These are phyloP conservation scores for Vimba vimba DNA, from an alignment of 2,113 vertebrate genomes.

Conservation along the genomic window DNA sequence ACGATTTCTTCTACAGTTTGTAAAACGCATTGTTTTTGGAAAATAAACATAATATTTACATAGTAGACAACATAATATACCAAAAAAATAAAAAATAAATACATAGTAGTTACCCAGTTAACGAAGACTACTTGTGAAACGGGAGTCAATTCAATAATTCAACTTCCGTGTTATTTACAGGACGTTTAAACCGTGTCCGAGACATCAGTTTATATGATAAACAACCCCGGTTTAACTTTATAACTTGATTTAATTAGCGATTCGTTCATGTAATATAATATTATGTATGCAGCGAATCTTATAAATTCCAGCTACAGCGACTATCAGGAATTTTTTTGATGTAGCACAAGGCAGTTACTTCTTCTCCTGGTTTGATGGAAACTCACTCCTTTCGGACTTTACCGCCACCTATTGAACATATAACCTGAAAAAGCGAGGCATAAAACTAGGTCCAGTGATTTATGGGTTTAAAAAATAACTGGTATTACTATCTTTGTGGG, in stretches of 20 bases:
- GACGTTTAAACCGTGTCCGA: not conserved
- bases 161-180: not conserved
- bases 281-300: not conserved
- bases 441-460: no score
- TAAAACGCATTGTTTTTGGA: not conserved
- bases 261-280: not conserved
- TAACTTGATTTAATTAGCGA: not conserved
- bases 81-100: not conserved
- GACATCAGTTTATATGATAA: not conserved
- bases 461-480: no score
- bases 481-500: no score
- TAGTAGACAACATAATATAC: not conserved
- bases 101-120: not conserved
- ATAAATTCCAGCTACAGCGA: not conserved
- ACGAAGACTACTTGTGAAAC: not conserved
- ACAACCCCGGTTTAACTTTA: not conserved
- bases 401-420: not conserved
- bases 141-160: not conserved
- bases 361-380: not conserved
- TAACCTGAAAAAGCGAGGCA: not conserved
- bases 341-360: not conserved
- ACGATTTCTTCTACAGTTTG: no score
- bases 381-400: not conserved
- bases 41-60: conserved; percentile 15
- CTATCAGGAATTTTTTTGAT: not conserved